Evolutionary conservation across 2,113 vertebrate species (phyloP).

Genomic region (Hepsetus odoe): DNA sequence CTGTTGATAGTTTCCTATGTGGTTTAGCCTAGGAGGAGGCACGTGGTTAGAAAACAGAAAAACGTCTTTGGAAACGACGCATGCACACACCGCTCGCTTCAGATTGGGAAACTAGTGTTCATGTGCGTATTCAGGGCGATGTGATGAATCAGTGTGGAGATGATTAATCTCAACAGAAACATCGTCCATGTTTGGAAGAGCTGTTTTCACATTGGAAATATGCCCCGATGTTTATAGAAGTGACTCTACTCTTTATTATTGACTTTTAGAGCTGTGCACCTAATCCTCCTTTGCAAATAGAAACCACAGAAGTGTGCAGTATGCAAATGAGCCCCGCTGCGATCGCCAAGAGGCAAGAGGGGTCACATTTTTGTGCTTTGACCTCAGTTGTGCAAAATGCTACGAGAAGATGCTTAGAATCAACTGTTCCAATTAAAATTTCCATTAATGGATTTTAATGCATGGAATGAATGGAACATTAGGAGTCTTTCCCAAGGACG

Average conservation of each 20-base stretch:
- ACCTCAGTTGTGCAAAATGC: no score
- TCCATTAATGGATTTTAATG: no score
- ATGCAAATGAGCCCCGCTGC: no score
- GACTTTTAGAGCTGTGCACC: no score
- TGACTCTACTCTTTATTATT: background rate
- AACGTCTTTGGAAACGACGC: conserved; percentile 1
- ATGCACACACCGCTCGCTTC: no score
- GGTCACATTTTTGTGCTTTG: no score
- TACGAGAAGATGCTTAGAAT: no score
- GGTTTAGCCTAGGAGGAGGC: background rate
- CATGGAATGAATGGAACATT: no score
- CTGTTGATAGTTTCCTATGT: background rate
- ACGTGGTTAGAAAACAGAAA: conserved; percentile 1
- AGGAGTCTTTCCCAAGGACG: no score
- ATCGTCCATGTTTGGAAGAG: background rate
- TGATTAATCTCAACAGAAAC: background rate
- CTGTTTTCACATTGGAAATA: background rate
- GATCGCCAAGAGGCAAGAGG: background rate
- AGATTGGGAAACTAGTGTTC: background rate
- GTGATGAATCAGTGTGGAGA: conserved; percentile 38
- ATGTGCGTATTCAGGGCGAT: conserved; percentile 3
- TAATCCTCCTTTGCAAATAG: background rate
- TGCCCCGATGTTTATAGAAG: no score
- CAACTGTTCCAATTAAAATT: no score
- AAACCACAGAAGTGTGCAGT: no score